phyloP scores from a whole-genome alignment of 2,113 vertebrate genomes.

The Merops nubicus region DNA sequence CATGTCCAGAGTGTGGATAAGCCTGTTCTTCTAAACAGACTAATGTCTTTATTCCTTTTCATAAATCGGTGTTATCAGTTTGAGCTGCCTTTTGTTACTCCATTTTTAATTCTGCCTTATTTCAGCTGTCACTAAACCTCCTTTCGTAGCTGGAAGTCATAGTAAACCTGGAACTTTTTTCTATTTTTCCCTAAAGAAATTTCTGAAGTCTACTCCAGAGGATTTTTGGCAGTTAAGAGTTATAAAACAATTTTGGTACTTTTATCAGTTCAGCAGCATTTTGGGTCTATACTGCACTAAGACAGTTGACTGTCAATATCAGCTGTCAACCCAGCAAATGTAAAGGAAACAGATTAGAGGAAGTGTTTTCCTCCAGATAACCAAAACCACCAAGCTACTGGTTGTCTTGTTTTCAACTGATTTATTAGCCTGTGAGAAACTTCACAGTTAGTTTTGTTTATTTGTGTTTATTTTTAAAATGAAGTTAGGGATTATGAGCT shows the following conservation, averaged over 20 bases:
- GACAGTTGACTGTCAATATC: neutral
- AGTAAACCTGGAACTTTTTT: neutral
- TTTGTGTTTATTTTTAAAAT: neutral
- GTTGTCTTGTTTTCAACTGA: neutral
- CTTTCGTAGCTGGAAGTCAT: neutral
- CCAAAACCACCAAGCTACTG: neutral
- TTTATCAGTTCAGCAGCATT: neutral
- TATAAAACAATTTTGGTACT: neutral
- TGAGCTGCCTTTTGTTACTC: neutral
- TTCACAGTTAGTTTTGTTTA: neutral
- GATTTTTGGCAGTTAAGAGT: neutral
- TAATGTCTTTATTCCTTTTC: neutral
- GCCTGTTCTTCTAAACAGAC: neutral
- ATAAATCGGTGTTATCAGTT: neutral
- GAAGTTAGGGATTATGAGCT: neutral
- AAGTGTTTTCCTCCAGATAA: neutral
- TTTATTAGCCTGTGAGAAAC: neutral
- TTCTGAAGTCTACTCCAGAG: neutral
- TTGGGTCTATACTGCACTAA: neutral
- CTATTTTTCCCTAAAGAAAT: neutral
- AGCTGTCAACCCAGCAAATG: neutral
- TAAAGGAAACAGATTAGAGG: neutral
- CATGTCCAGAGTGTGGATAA: neutral
- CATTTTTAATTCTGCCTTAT: neutral
- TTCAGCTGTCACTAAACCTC: neutral